Base-by-base conservation (phyloP, 2,797 vertebrate species). In the Thamnophis elegans region DNA sequence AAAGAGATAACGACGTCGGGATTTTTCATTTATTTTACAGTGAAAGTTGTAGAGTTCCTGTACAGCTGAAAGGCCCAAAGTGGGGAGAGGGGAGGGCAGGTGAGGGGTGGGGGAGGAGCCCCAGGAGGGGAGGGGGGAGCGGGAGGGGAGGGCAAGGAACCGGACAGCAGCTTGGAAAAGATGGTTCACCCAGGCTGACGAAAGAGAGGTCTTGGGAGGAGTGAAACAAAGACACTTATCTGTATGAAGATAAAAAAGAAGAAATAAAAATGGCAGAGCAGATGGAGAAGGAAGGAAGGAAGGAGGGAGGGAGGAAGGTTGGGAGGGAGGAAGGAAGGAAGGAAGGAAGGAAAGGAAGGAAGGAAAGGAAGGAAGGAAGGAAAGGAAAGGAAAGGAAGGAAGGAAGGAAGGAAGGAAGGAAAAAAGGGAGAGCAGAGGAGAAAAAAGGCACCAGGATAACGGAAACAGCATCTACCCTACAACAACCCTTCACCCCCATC, bases 221-320 rank as follows among this genome's bases (percentile, higher is more conserved):
- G 97, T 97, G 98, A 98, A 97, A 98, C 98, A 98, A 98, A 98
- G 97, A 98, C 98, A 98, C 97, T 99, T 99, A 99, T 99, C 99
- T 99, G 99, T 97, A 96, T 97, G 96, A 98, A 97, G 95, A 97
- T 95, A 98, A 97, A 97, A 98, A n/a, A 96, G 93, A 93, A 96
- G 96, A 95, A 95, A 96, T 94, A 94, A 96, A 94, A 96, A 96
- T 96, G 91, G 94, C 87, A 92, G 97, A 97, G 94, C 91, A 92
- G 97, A 97, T 97, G 98, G 97, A 3, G 0, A 14, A 36, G 56
- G 96, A 93, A 95, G 5, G 12, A 26, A 93, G 97, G 95, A 86
- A 68, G 94, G 92, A 91, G 88, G 14, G 93, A 97, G 95, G 89
- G n/a, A n/a, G n/a, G n/a, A n/a, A n/a, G n/a, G n/a, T n/a, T n/a